phyloP scores from a whole-genome alignment of 2,113 vertebrate genomes.

The Cygnus buccinator region DNA sequence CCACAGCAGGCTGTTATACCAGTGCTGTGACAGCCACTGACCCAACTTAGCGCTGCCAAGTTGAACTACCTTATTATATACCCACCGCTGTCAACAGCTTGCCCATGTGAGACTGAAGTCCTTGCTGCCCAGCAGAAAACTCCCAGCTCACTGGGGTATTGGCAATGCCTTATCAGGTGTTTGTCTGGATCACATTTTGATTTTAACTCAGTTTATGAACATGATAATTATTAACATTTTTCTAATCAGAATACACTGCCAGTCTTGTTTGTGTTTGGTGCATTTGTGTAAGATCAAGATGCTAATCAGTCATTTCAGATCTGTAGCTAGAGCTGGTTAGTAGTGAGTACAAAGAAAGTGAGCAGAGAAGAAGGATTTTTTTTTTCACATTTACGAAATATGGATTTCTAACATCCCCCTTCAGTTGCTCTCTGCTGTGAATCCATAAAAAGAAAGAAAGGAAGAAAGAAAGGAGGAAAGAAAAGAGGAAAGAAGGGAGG shows the following conservation, averaged over 20 bases:
- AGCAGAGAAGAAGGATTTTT: background rate
- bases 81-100: background rate
- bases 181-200: conserved; percentile 58
- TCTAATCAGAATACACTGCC: conserved; percentile 17
- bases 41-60: background rate
- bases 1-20: background rate
- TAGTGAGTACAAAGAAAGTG: background rate
- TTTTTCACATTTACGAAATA: background rate
- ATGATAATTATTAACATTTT: conserved; percentile 60
- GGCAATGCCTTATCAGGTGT: conserved; percentile 38
- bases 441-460: background rate
- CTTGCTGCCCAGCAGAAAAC: background rate
- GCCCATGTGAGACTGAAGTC: background rate
- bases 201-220: conserved; percentile 65
- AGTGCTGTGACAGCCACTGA: background rate
- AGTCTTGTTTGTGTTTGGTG: conserved; percentile 9
- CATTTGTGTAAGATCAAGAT: conserved; percentile 20
- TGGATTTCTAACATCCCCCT: background rate
- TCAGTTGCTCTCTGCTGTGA: background rate
- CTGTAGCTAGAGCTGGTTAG: conserved; percentile 5
- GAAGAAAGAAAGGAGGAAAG: too few relatives aligned
- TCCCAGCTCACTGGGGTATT: background rate
- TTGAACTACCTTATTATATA: background rate
- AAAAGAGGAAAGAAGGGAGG: too few relatives aligned
- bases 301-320: conserved; percentile 27